phyloP scores from a whole-genome alignment of 2,113 vertebrate genomes.

The Oxyruncus cristatus region DNA sequence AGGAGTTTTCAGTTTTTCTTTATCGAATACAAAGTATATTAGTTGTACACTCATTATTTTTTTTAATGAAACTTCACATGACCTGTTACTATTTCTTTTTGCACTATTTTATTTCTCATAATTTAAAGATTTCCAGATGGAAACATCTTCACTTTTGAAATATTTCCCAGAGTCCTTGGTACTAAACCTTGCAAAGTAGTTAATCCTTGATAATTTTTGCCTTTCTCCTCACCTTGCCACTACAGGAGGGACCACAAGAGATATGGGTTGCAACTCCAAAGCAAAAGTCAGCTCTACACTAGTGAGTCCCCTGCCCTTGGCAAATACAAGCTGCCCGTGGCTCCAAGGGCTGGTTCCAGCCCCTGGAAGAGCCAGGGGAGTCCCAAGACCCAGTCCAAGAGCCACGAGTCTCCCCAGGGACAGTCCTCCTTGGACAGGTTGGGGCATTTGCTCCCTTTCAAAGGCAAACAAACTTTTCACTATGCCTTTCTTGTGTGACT shows the following conservation, averaged over 20 bases:
- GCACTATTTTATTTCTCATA: background rate
- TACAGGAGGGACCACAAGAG: background rate
- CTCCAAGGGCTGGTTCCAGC: background rate
- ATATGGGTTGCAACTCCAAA: fast-evolving
- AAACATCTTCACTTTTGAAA: background rate
- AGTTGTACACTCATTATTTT: background rate
- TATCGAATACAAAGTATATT: background rate
- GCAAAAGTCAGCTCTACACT: fast-evolving
- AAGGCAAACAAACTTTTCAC: background rate
- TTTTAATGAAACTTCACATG: background rate
- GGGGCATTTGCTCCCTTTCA: background rate
- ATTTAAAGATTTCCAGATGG: background rate
- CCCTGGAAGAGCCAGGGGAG: background rate
- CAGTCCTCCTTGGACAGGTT: fast-evolving
- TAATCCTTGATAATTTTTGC: background rate
- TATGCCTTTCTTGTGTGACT: fast-evolving
- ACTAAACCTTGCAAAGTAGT: background rate
- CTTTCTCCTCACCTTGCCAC: background rate
- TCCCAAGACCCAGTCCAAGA: background rate
- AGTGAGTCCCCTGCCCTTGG: background rate
- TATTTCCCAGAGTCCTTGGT: background rate
- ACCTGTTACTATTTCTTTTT: background rate
- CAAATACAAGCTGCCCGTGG: fast-evolving
- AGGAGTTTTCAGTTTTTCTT: background rate
- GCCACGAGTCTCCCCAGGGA: background rate